Conservation (phyloP, 2,888 invertebrate species). For the Aphidius colemani region DNA sequence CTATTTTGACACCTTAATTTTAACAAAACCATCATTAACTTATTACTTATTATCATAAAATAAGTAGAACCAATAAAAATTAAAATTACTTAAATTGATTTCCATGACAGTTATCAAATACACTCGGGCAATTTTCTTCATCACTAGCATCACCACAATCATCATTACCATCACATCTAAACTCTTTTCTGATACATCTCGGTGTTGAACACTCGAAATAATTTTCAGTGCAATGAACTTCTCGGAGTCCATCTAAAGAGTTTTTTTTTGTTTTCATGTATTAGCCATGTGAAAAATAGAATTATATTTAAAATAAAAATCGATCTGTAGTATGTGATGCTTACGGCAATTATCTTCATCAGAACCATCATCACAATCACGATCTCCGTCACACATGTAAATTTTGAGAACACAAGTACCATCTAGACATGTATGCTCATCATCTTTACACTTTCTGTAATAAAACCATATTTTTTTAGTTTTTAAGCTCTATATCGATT, state of each 20-base stretch:
- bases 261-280: not conserved
- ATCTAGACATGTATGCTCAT: constrained; percentile 78
- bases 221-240: constrained; percentile 68
- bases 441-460: constrained; percentile 66
- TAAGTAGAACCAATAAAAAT: too few relatives aligned
- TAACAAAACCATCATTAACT: not conserved
- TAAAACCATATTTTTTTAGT: too few relatives aligned
- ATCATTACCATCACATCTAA: constrained; percentile 83
- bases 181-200: constrained; percentile 75
- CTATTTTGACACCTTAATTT: constrained; percentile 71
- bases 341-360: constrained; percentile 75
- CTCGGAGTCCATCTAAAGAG: constrained; percentile 43
- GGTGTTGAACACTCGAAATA: constrained; percentile 76
- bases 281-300: not conserved
- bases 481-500: too few relatives aligned
- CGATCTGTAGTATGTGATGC: constrained; percentile 13
- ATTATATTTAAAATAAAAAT: not conserved
- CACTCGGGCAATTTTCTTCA: constrained; percentile 76
- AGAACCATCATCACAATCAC: constrained; percentile 80
- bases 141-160: constrained; percentile 89
- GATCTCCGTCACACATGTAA: constrained; percentile 80
- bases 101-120: constrained; percentile 68
- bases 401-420: constrained; percentile 76
- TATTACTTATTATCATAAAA: not conserved
- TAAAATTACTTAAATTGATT: constrained; percentile 72